Evolutionary conservation across 2,888 invertebrate genomes (phyloP), one percentile per base, ranked within the genome.

Genomic region (Nysson spinosus): DNA sequence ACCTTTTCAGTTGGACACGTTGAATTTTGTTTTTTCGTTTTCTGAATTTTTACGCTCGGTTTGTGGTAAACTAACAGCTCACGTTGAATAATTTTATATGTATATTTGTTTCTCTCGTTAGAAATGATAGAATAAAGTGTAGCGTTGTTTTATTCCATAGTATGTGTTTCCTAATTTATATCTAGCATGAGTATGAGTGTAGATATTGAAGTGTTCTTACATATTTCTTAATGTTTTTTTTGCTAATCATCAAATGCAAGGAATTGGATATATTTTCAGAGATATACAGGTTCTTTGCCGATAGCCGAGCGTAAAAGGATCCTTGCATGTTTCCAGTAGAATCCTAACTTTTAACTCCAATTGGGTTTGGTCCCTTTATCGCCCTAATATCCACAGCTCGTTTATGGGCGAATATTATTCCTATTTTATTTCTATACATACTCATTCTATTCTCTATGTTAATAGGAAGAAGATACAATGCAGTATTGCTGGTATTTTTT

Each of bases 1-100:
- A 85, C 79, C 83, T 85, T 84, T 85, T 84, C 81, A 85, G 83
- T 84, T 85, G 80, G 77, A 85, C 79, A 82, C 81, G 69, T 84
- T 84, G 81, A 81, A 80, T 84, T 85, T 80, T 84, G 80, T 83
- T 84, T 85, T 80, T 78, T 80, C 77, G 78, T 82, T 81, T 81
- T 76, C 72, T 77, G 57, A 61, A 73, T 58, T 80, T 84, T 84
- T 84, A 83, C 85, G 84, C 85, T 85, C 85, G 83, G 80, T 78
- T 66, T 60, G 6, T 17, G 51, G 44, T 60, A 17, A 43, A 43
- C 5, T 14, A 19, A 20, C 16, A 9, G 19, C 12, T 24, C 24
- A 9, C 2, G 24, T 7, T 24, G 24, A 7, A 24, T 9, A 2
- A 24, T 24, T 1, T 24, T 24, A 5, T 7, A 24, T 1, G 24